These are phyloP conservation scores for Cyanoramphus novaezelandiae DNA, from an alignment of 2,113 vertebrate genomes.

Conservation along the genomic window DNA sequence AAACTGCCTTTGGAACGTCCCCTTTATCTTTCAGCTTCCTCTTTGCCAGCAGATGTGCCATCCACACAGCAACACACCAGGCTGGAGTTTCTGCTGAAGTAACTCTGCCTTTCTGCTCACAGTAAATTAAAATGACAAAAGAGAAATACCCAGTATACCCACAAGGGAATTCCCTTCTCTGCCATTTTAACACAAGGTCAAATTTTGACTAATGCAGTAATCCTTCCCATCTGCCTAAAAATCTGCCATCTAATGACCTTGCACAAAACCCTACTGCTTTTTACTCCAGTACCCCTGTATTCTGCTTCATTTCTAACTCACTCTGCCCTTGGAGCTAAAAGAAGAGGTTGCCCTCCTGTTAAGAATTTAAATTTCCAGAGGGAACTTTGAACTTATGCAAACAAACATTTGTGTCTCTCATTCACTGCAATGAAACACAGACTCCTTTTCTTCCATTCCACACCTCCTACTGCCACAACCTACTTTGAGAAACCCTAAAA, in stretches of 20 bases:
- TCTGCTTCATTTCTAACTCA: not conserved
- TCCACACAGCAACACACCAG: not conserved
- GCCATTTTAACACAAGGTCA: not conserved
- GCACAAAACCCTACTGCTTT: not conserved
- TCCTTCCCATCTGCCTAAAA: not conserved
- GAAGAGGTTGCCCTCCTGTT: not conserved
- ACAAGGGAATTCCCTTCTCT: slow-evolving; percentile 35
- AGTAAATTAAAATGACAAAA: not conserved
- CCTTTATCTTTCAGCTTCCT: not conserved
- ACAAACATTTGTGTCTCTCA: not conserved
- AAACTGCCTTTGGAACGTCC: not conserved
- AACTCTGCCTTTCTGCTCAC: not conserved
- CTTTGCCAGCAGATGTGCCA: not conserved
- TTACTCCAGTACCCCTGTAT: not conserved
- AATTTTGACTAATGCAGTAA: not conserved
- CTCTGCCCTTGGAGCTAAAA: not conserved
- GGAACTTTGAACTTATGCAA: not conserved
- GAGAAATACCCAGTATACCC: not conserved
- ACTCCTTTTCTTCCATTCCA: not conserved
- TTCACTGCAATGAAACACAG: not conserved
- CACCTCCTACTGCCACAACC: not conserved
- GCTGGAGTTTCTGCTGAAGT: not conserved
- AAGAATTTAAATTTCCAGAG: not conserved
- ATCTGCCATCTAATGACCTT: not conserved
- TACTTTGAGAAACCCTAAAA: not conserved